These are phyloP conservation scores for Mirza zaza DNA, from an alignment of 2,113 vertebrate genomes.

Conservation along the genomic window DNA sequence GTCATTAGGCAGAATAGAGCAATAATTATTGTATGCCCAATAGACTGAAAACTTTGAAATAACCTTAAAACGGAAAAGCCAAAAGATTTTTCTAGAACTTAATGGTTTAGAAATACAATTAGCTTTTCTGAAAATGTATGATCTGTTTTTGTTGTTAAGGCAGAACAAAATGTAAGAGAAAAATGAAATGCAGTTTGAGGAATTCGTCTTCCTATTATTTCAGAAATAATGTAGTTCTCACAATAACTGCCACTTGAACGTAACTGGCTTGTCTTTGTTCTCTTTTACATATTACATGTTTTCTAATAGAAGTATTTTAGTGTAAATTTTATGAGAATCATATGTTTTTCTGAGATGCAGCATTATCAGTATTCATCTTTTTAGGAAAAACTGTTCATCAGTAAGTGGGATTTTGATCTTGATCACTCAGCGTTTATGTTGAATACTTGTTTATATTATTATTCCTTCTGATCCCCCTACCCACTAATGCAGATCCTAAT, in stretches of 20 bases:
- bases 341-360: not conserved
- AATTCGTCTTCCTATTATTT: not conserved
- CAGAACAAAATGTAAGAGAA: slow-evolving; percentile 34
- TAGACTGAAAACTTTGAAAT: slow-evolving; percentile 80
- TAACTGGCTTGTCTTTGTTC: not conserved
- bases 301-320: not conserved
- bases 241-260: not conserved
- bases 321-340: not conserved
- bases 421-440: not conserved
- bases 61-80: not conserved
- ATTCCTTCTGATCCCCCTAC: fast-evolving
- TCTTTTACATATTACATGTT: not conserved
- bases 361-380: not conserved
- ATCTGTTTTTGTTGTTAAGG: slow-evolving; percentile 4
- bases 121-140: slow-evolving; percentile 36
- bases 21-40: slow-evolving; percentile 74
- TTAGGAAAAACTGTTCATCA: not conserved
- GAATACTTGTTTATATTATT: not conserved
- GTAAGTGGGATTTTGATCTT: not conserved
- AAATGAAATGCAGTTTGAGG: not conserved
- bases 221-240: slow-evolving; percentile 7
- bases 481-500: not conserved
- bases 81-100: slow-evolving; percentile 65
- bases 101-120: slow-evolving; percentile 64
- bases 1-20: slow-evolving; percentile 84